A percentile compares a stretch with the other conserved stretches of the same genome.
These are phyloP conservation scores for Rhagophthalmus giganteus DNA, from an alignment of 2,888 invertebrate species.

Conservation along the genomic window DNA sequence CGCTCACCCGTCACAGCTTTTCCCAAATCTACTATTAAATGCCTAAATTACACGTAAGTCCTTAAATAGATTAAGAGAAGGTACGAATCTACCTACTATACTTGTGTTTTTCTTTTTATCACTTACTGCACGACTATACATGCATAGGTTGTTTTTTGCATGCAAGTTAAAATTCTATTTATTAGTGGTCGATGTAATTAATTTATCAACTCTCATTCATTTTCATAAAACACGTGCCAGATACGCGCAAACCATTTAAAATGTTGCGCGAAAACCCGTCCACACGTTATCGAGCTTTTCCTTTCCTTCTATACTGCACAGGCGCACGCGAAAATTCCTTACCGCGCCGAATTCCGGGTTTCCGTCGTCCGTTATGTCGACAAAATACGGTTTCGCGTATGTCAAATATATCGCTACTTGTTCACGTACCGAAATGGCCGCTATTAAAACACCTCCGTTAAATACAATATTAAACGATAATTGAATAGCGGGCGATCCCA, in stretches of 20 bases:
- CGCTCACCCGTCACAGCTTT: conserved; percentile 26
- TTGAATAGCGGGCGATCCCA: no score
- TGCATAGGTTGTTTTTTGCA: conserved; percentile 12
- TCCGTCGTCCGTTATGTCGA: conserved; percentile 30
- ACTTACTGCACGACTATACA: conserved; percentile 17
- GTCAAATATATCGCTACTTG: conserved; percentile 32
- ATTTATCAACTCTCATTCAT: not conserved
- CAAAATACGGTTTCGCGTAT: conserved; percentile 33
- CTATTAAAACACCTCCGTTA: conserved; percentile 25
- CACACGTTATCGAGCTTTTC: conserved; percentile 34
- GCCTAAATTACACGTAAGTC: not conserved
- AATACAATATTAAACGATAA: conserved; percentile 24
- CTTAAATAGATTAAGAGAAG: not conserved
- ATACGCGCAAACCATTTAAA: conserved; percentile 17
- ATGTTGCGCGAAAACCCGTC: conserved; percentile 12
- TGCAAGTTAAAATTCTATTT: conserved; percentile 6
- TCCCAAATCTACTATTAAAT: conserved; percentile 14
- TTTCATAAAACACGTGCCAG: conserved; percentile 19
- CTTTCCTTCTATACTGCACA: conserved; percentile 30
- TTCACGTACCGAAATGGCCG: conserved; percentile 23
- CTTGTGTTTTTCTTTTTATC: no score
- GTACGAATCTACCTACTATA: no score
- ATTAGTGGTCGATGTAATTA: conserved; percentile 7
- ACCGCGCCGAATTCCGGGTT: conserved; percentile 33
- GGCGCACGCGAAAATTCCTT: conserved; percentile 32